Conservation (phyloP, 2,797 vertebrate genomes). For the Girardinus metallicus region DNA sequence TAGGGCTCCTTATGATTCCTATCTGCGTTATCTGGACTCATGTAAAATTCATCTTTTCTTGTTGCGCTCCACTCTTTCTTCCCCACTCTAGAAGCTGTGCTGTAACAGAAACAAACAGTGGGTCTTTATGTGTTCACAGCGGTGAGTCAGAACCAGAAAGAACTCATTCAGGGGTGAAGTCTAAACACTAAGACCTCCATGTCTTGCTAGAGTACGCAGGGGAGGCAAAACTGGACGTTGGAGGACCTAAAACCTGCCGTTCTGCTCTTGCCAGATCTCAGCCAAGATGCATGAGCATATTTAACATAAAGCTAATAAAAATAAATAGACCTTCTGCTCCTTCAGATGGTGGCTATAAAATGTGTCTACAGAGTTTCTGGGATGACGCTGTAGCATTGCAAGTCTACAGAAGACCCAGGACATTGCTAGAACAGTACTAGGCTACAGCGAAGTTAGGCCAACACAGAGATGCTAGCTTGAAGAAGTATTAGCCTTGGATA, state of each 20-base stretch:
- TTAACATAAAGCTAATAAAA: slow-evolving; percentile 24
- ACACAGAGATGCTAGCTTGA: not conserved
- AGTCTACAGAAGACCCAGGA: not conserved
- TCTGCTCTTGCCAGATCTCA: slow-evolving; percentile 5
- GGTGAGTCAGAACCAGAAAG: slow-evolving; percentile 75
- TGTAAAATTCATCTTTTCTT: slow-evolving; percentile 32
- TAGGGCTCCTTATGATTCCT: slow-evolving; percentile 19
- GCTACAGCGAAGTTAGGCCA: not conserved
- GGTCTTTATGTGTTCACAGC: slow-evolving; percentile 71
- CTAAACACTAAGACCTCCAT: slow-evolving; percentile 69
- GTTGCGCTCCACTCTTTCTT: slow-evolving; percentile 29
- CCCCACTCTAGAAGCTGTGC: slow-evolving; percentile 51
- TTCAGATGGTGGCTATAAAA: not conserved
- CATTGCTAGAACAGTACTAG: not conserved
- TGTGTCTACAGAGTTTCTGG: not conserved
- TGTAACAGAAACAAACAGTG: slow-evolving; percentile 60
- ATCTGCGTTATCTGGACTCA: slow-evolving; percentile 27
- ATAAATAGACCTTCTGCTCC: slow-evolving; percentile 15
- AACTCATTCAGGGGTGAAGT: slow-evolving; percentile 68
- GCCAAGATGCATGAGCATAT: slow-evolving; percentile 17
- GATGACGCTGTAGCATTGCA: not conserved
- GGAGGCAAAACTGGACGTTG: slow-evolving; percentile 38
- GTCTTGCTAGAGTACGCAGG: slow-evolving; percentile 41
- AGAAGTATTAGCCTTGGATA: not conserved
- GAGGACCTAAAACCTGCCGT: slow-evolving; percentile 30